Evolutionary conservation across 2,888 invertebrate genomes (phyloP), one percentile per base, ranked within the genome.

Genomic region (Scaptomyza cyrtandrae): DNA sequence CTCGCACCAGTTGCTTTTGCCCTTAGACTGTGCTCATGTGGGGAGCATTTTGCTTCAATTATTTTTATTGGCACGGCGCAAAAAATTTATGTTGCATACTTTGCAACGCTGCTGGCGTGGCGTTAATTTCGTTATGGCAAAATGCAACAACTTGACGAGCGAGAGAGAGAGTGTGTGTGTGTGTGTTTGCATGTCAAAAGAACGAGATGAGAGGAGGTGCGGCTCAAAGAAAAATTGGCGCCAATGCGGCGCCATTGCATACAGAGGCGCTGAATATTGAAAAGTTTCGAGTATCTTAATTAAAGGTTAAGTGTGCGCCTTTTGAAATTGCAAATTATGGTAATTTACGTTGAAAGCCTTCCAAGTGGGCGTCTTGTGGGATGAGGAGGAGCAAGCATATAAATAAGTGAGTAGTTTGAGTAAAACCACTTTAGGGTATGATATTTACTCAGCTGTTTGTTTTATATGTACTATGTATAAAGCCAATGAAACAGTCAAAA

Each of bases 121-220:
- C 85, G 83, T 83, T 82, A 83, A 83, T 83, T 83, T 84, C 82
- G 80, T 83, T 83, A 83, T 82, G 80, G 82, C 78, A 79, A 82
- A 83, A 76, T 84, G 82, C 83, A 83, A 53, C 73, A 66, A 75
- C 80, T 70, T 82, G 67, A 71, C 75, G 75, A 61, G 73, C 54
- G 66, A 64, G 67, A 45, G 66, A 39, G 33, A 33, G 16, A 41
- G 54, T 43, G 46, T 58, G 57, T 57, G 50, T 29, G 31, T 35
- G 24, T 43, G 16, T 45, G 55, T 19, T n/a, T 44, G 44, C 14
- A 37, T 60, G 49, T 52, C 27, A 31, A 58, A 59, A 58, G n/a
- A n/a, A 52, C 3, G 29, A n/a, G 68, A 27, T 52, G 16, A 31
- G 14, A 13, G 46, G 33, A 24, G 7, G 67, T 31, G 54, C 31